phyloP scores from a whole-genome alignment of 2,888 invertebrate genomes.

The Orthosia gothica region DNA sequence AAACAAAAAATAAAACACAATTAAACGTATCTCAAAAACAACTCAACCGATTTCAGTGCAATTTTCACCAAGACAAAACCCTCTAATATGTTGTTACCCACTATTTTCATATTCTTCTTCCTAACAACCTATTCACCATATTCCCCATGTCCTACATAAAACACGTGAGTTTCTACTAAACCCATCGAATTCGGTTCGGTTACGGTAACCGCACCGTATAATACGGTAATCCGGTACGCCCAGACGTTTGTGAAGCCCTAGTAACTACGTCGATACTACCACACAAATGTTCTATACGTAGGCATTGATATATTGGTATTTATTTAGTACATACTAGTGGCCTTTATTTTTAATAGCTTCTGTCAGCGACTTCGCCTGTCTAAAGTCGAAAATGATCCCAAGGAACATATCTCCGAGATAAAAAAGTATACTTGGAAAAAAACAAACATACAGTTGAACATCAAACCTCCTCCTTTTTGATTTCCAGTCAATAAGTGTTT shows the following conservation, averaged over 20 bases:
- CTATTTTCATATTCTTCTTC: neutral
- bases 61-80: neutral
- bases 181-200: slow-evolving; percentile 55
- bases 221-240: slow-evolving; percentile 52
- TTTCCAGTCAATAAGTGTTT: no score
- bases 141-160: neutral
- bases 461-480: no score
- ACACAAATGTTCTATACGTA: neutral
- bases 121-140: neutral
- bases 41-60: neutral
- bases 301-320: slow-evolving; percentile 16
- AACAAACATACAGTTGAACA: no score
- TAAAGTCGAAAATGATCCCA: no score
- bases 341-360: neutral
- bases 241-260: slow-evolving; percentile 64
- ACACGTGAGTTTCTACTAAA: slow-evolving; percentile 17
- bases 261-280: slow-evolving; percentile 50
- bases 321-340: slow-evolving; percentile 3
- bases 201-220: slow-evolving; percentile 45
- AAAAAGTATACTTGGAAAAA: no score
- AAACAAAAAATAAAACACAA: no score
- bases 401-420: no score
- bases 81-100: neutral
- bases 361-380: no score
- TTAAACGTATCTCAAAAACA: neutral